phyloP scores from a whole-genome alignment of 2,113 vertebrate genomes.

The Clarias magur region DNA sequence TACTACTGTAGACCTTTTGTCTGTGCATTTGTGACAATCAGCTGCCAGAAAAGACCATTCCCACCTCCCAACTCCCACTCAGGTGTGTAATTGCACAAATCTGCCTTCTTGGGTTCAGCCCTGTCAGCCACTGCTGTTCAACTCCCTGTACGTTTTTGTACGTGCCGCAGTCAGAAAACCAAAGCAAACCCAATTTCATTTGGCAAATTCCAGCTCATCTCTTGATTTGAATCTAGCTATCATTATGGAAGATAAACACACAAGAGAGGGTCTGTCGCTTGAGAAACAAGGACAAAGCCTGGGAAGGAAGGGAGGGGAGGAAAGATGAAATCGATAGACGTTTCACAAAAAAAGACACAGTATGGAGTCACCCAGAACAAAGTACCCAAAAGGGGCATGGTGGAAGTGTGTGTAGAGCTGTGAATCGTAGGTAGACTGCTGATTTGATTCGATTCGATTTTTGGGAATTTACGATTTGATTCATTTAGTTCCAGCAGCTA shows the following conservation, averaged over 20 bases:
- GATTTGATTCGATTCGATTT: too few relatives aligned
- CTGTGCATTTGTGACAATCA: slow-evolving; percentile 2
- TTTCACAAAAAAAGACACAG: slow-evolving; percentile 18
- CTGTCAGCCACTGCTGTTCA: neutral
- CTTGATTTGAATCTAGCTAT: slow-evolving; percentile 37
- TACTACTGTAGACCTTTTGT: neutral
- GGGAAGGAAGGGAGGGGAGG: slow-evolving; percentile 3
- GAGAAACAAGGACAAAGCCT: slow-evolving; percentile 26
- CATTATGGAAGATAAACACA: slow-evolving; percentile 1
- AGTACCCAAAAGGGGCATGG: slow-evolving; percentile 1
- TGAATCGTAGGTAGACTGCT: too few relatives aligned
- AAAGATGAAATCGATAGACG: slow-evolving; percentile 36
- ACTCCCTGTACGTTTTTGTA: neutral
- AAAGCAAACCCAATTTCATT: slow-evolving; percentile 6
- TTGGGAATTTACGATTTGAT: too few relatives aligned
- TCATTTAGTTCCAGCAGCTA: too few relatives aligned
- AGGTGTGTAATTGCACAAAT: slow-evolving; percentile 23
- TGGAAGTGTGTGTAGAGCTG: neutral
- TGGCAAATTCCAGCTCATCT: slow-evolving; percentile 2
- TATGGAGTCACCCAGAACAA: slow-evolving; percentile 30
- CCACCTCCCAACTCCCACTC: slow-evolving; percentile 4
- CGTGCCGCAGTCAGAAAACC: neutral
- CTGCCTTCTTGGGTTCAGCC: neutral
- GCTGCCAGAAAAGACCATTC: slow-evolving; percentile 16
- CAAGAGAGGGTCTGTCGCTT: slow-evolving; percentile 45